Evolutionary conservation across 1,140 invertebrate species (phyloP).

Genomic region (Drosophila varians): DNA sequence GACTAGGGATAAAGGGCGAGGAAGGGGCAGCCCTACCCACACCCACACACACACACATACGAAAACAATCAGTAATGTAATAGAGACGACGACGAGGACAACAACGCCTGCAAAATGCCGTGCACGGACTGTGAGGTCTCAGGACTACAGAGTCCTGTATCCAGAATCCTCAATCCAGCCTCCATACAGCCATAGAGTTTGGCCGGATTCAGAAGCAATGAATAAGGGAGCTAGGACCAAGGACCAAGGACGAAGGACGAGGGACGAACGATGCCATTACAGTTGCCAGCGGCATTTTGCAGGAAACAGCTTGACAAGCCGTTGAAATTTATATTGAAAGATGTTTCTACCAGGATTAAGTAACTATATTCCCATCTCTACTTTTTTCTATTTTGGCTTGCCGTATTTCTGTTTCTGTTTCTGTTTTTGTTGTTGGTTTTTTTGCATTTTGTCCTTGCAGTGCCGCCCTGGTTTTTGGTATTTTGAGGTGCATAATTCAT

Average conservation of each 20-base stretch:
- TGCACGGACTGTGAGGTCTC: conserved; percentile 1
- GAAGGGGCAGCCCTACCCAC: conserved; percentile 5
- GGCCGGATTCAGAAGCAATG: background rate
- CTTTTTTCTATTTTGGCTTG: too few relatives aligned
- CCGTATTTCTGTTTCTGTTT: background rate
- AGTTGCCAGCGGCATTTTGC: conserved; percentile 48
- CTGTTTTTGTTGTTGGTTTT: background rate
- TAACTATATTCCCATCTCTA: conserved; percentile 22
- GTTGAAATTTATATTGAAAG: conserved; percentile 82
- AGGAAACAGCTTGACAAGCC: conserved; percentile 79
- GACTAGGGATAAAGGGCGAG: conserved; percentile 25
- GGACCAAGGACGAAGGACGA: background rate
- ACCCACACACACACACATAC: conserved; percentile 45
- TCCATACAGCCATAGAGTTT: background rate
- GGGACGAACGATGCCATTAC: conserved; percentile 45
- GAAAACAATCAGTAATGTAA: conserved; percentile 81
- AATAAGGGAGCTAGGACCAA: background rate
- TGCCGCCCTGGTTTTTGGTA: background rate
- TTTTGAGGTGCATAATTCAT: conserved; percentile 43
- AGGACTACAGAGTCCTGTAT: background rate
- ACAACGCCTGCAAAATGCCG: conserved; percentile 28
- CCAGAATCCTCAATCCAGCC: background rate
- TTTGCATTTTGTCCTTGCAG: background rate
- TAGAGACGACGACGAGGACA: conserved; percentile 57
- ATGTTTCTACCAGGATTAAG: conserved; percentile 70